These are phyloP conservation scores for Papilio xuthus DNA, from an alignment of 1,140 invertebrate species.

Conservation along the genomic window DNA sequence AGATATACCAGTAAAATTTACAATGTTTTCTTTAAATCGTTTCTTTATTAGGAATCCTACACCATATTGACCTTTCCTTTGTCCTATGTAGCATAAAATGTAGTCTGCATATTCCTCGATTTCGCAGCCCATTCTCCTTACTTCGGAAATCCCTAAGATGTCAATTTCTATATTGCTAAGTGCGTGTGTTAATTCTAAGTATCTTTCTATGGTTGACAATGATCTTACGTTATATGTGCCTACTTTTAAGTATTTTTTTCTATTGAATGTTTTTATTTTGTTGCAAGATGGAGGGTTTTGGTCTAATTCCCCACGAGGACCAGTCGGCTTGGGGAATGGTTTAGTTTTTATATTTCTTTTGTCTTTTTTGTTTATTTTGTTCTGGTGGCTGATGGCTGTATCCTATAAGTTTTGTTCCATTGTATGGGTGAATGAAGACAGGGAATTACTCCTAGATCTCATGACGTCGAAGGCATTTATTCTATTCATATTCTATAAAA, in stretches of 20 bases:
- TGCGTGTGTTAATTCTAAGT: conserved; percentile 19
- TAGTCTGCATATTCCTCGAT: conserved; percentile 45
- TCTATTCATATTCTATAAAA: too few relatives aligned
- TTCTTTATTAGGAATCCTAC: conserved; percentile 51
- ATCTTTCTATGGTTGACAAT: conserved; percentile 29
- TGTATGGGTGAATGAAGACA: too few relatives aligned
- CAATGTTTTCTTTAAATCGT: conserved; percentile 48
- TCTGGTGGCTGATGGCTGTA: too few relatives aligned
- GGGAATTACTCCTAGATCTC: background rate
- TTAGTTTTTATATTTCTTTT: background rate
- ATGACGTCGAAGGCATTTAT: background rate
- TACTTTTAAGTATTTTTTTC: conserved; percentile 30
- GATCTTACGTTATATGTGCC: conserved; percentile 45
- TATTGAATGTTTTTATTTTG: background rate
- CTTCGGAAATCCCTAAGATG: conserved; percentile 47
- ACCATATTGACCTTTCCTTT: conserved; percentile 46
- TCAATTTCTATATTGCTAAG: conserved; percentile 34
- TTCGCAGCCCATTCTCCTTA: conserved; percentile 43
- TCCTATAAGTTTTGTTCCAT: too few relatives aligned
- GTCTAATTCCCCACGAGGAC: conserved; percentile 23
- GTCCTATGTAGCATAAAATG: conserved; percentile 45
- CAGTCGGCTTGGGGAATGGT: conserved; percentile 23
- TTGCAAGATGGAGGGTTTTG: conserved; percentile 38
- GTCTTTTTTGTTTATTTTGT: background rate
- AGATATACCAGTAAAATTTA: conserved; percentile 48